These are phyloP conservation scores for Calameuta pallipes DNA, from an alignment of 2,888 invertebrate species.

Conservation along the genomic window DNA sequence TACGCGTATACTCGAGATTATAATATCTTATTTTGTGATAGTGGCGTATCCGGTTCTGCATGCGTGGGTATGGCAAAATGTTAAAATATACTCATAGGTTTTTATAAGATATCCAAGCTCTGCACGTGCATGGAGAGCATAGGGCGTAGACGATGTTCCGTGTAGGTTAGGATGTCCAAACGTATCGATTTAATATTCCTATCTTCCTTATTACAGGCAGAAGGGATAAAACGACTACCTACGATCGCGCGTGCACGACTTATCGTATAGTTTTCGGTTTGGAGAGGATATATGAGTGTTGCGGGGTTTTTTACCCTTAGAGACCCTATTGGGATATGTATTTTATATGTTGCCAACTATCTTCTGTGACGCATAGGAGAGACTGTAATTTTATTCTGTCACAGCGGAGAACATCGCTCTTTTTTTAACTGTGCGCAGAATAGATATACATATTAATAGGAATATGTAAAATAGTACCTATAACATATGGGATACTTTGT, in stretches of 20 bases:
- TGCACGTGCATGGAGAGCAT: neutral
- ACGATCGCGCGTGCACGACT: neutral
- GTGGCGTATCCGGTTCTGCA: constrained; percentile 51
- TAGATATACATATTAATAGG: neutral
- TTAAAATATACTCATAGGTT: constrained; percentile 45
- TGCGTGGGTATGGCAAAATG: constrained; percentile 43
- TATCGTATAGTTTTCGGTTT: neutral
- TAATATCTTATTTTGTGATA: constrained; percentile 58
- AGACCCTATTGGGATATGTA: neutral
- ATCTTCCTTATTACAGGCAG: constrained; percentile 55
- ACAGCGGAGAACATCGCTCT: neutral
- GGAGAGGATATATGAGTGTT: neutral
- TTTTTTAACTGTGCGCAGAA: neutral
- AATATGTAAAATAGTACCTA: neutral
- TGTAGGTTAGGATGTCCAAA: constrained; percentile 7
- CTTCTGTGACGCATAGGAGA: neutral
- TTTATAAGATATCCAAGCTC: constrained; percentile 14
- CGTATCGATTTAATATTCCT: constrained; percentile 34
- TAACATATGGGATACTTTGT: neutral
- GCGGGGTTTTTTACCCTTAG: neutral
- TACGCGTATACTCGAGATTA: constrained; percentile 55
- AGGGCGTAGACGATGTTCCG: neutral
- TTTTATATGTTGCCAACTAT: neutral
- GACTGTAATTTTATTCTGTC: neutral
- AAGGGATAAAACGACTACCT: constrained; percentile 1